Percentiles rank a stretch among this genome's conserved stretches.
Evolutionary conservation across 2,797 vertebrate species (phyloP).

Genomic region (Brachymystax lenok): DNA sequence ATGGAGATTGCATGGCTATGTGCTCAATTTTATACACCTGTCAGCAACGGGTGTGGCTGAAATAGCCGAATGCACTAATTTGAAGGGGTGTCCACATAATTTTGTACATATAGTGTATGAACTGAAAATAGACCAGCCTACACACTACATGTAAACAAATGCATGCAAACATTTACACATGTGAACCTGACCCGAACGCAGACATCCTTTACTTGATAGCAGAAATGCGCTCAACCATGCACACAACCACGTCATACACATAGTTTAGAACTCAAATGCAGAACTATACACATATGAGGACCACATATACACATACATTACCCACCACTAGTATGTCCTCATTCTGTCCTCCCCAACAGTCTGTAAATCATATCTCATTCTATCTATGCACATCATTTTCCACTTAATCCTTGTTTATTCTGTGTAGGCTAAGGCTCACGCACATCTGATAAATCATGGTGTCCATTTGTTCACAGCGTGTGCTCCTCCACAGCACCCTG

Average conservation of each 20-base stretch:
- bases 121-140: not conserved
- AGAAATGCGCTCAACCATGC: not conserved
- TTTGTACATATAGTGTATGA: too few relatives aligned
- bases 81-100: too few relatives aligned
- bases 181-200: constrained; percentile 12
- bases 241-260: not conserved
- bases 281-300: not conserved
- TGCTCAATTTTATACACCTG: too few relatives aligned
- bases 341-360: constrained; percentile 26
- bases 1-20: too few relatives aligned
- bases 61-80: too few relatives aligned
- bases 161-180: not conserved
- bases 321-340: constrained; percentile 8
- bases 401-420: constrained; percentile 7
- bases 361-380: constrained; percentile 1
- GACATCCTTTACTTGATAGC: constrained; percentile 32
- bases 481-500: not conserved
- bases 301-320: constrained; percentile 22
- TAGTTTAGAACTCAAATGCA: not conserved
- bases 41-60: too few relatives aligned
- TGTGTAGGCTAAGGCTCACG: not conserved
- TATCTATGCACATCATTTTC: constrained; percentile 18
- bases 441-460: not conserved
- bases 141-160: constrained; percentile 9
- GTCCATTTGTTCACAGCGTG: not conserved